Evolutionary conservation across 2,888 invertebrate genomes (phyloP), one percentile per base, ranked within the genome.

Genomic region (Chrysodeixis includens): DNA sequence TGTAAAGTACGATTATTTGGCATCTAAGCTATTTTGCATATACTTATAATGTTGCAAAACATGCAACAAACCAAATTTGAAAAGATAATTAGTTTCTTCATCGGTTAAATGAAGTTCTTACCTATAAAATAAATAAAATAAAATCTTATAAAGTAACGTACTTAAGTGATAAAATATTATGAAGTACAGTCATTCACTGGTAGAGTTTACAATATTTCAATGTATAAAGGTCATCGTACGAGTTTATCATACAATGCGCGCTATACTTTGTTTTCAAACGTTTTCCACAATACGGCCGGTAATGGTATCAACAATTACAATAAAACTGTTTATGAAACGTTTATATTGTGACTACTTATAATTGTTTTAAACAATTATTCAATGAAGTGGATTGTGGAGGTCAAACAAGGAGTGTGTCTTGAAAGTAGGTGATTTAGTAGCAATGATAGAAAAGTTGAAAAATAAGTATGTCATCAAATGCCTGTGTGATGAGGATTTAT

Each of bases 221-320:
- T 46, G 8, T 18, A 7, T 46, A 46, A 46, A 46, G 46, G 46
- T 46, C 46, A 46, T 18, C 18, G 46, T 9, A 46, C 46, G 46
- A 16, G 46, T 46, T 46, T 46, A 46, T 16, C 18, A 46, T 46
- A 46, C 46, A 46, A 46, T 46, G 46, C 46, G 46, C 46, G 46
- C 2, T 7, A 46, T 2, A 46, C 46, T 7, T 46, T 46, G 46
- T 46, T 46, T 18, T 46, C 16, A 18, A 46, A 16, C 16, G 1
- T 46, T 46, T 46, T 46, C 16, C 46, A 46, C 46, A 46, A 46
- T 46, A 46, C 46, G 46, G 9, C 46, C 1, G 46, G 46, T 18
- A 46, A 46, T 46, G 46, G 35, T 46, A 46, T 46, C 16, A 46
- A 46, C 46, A 18, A 35, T 46, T 46, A 46, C 46, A 44, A 18